Base-by-base conservation (phyloP, 2,113 vertebrate genomes). In the Phainopepla nitens region DNA sequence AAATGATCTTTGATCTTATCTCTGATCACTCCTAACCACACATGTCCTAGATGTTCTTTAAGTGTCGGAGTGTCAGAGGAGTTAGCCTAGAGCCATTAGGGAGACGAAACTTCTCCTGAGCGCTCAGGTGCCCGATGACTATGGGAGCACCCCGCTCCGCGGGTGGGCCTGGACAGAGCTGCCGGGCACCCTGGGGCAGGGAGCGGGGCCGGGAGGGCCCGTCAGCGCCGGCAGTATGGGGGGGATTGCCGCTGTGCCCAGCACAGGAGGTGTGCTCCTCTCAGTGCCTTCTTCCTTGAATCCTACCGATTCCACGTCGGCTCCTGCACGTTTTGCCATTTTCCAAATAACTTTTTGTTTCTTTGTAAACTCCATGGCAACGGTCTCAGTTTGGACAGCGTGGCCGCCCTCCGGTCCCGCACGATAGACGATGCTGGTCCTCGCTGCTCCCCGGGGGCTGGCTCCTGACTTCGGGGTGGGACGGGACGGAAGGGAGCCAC, bases 1-100 rank as follows among this genome's bases (percentile, higher is more conserved):
- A 96, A 95, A 47, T 90, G 94, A 89, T 88, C 82, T 93, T 88
- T 91, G 71, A 90, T 93, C 87, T 81, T 94, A 81, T 39, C 5
- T 92, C 15, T 89, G 76, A 91, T 84, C 65, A 29, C 64, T 66
- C 33, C 42, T 35, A 70, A 47, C 9, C 29, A 41, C 36, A 10
- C 28, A 18, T 35, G 49, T 77, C 45, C 36, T 47, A 57, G 50
- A 12, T 42, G 44, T 16, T 85, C 44, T 51, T 62, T 15, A 72
- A 73, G 29, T 78, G 69, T 58, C 61, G 27, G 76, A 78, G 10
- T 36, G 69, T 47, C 61, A 7, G 36, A 33, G 69, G 60, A 68
- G 16, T 44, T 86, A 57, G 53, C 35, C 57, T 62, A 44, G 62
- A 51, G 65, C 65, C 28, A 56, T 86, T 65, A 80, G 44, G 53